Evolutionary conservation across 2,797 vertebrate genomes (phyloP).

Genomic region (Sebastes iracundus): DNA sequence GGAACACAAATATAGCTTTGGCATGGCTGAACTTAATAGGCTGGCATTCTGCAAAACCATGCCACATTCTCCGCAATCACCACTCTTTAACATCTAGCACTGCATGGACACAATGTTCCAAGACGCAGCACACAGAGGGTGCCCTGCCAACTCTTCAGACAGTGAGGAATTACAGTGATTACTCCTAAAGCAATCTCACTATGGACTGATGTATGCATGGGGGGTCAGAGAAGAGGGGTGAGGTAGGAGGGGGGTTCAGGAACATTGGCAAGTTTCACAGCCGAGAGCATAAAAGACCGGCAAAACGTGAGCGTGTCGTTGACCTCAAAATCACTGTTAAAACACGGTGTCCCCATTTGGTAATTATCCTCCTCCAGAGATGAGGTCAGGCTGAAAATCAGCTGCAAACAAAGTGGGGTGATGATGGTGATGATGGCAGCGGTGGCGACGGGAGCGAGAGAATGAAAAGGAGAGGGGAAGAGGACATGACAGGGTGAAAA

Average conservation of each 20-base stretch:
- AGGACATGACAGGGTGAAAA: constrained; percentile 62
- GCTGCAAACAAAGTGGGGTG: constrained; percentile 74
- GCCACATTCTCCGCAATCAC: constrained; percentile 73
- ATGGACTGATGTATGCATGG: constrained; percentile 53
- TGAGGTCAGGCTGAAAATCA: constrained; percentile 78
- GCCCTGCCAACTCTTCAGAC: constrained; percentile 63
- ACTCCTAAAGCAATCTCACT: constrained; percentile 57
- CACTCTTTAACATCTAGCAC: constrained; percentile 65
- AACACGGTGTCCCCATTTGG: constrained; percentile 77
- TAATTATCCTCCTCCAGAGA: constrained; percentile 78
- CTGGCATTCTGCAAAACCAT: constrained; percentile 69
- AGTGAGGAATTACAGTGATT: constrained; percentile 65
- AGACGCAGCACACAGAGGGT: constrained; percentile 43
- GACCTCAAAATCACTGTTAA: constrained; percentile 74
- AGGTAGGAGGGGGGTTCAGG: background rate
- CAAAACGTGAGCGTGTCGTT: constrained; percentile 66
- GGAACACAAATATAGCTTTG: constrained; percentile 69
- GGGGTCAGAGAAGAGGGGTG: constrained; percentile 23
- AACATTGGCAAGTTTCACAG: constrained; percentile 53
- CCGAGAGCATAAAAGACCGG: constrained; percentile 56
- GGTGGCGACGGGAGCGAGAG: constrained; percentile 51
- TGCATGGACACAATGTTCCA: constrained; percentile 72
- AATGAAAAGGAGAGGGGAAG: constrained; percentile 62
- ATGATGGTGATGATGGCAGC: constrained; percentile 72
- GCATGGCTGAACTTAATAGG: constrained; percentile 64